Base-by-base conservation (phyloP, 1,140 invertebrate species). In the Sitodiplosis mosellana region DNA sequence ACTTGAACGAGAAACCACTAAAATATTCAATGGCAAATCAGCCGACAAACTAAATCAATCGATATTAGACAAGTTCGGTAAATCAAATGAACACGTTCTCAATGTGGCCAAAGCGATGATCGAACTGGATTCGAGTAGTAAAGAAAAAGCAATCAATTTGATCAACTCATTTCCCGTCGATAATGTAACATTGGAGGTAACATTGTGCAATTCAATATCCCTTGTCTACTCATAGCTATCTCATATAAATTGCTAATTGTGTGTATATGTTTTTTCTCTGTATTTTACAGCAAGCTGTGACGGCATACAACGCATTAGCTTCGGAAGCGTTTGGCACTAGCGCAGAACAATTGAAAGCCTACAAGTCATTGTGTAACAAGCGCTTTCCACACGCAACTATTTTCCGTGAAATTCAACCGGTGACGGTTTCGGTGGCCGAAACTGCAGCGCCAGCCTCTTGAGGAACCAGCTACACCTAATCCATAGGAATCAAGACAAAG, bases 251-350 rank as follows among this genome's bases (percentile, higher is more conserved):
- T 5, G 4, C 12, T 45, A n/a, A 14, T 17, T n/a, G 14, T 22
- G 22, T 4, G 12, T 45, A 45, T 33, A 5, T 17, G 4, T 33
- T 53, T 50, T 45, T 20, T 48, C 56, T 45, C 52, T 54, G 51
- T 51, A 48, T 21, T 47, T 68, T 69, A 14, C 64, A 87, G 77
- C 80, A 75, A 59, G 89, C 85, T 65, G 77, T 75, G 47, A 77
- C 79, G 52, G 77, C 90, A 18, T 68, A 90, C 46, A 76, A 82
- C 49, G 76, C 79, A 50, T 70, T 92, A 55, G 72, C 74, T 51
- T 75, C 76, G 47, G 84, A 82, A 41, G 81, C 86, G 52, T 85
- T 90, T 59, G 86, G 87, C 1, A 64, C 69, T 27, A 80, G 80
- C 59, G 79, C 81, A 40, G 60, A 73, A 22, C 71, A 74, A 50